Percentiles rank a stretch among this genome's conserved stretches.
These are phyloP conservation scores for Trachelus tabidus DNA, from an alignment of 2,888 invertebrate species.

Conservation along the genomic window DNA sequence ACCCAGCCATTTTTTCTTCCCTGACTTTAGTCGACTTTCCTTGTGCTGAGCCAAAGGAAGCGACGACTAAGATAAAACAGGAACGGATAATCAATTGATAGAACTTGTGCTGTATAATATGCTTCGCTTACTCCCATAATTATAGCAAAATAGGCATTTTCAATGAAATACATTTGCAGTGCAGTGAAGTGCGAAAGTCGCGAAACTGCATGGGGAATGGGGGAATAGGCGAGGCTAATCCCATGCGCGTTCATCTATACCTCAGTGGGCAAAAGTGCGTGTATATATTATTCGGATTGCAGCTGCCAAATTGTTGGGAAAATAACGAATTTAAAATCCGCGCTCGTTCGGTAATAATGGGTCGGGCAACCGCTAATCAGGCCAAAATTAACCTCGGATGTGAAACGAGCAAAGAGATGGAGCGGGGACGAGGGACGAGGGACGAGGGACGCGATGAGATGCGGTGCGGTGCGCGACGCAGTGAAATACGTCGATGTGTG, in stretches of 20 bases:
- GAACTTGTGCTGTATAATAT: neutral
- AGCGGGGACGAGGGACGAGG: neutral
- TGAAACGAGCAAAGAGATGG: neutral
- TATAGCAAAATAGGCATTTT: constrained; percentile 14
- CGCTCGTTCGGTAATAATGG: constrained; percentile 10
- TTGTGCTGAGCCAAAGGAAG: neutral
- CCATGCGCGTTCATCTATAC: no score
- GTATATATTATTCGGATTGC: no score
- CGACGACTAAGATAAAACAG: neutral
- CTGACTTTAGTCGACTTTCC: neutral
- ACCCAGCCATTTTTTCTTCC: neutral
- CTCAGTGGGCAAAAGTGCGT: no score
- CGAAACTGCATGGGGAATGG: constrained; percentile 20
- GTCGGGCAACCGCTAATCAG: constrained; percentile 21
- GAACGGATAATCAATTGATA: neutral
- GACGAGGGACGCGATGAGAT: neutral
- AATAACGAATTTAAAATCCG: no score
- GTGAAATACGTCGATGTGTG: neutral
- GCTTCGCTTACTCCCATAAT: neutral
- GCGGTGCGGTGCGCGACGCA: neutral
- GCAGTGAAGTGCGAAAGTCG: constrained; percentile 26
- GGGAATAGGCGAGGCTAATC: no score
- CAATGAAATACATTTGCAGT: constrained; percentile 30
- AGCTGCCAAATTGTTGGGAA: no score
- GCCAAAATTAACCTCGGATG: constrained; percentile 14